A percentile compares a stretch with the other conserved stretches of the same genome.
Evolutionary conservation across 1,140 invertebrate species (phyloP).

Genomic region (Berghia stephanieae): DNA sequence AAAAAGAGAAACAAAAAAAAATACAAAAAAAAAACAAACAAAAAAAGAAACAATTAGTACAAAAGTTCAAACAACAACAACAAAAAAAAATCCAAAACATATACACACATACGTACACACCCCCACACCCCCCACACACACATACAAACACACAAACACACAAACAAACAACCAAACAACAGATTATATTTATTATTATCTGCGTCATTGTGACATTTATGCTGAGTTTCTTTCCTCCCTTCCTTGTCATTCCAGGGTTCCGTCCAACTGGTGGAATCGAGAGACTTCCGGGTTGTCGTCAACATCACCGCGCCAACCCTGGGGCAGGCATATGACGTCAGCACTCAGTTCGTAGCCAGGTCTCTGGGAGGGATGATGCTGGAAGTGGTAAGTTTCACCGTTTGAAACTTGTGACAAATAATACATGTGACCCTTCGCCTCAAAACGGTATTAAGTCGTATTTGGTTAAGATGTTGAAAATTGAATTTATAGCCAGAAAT

Average conservation of each 20-base stretch:
- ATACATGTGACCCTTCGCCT: no score
- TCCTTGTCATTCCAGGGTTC: constrained; percentile 41
- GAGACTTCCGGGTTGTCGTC: constrained; percentile 50
- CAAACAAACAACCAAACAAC: neutral
- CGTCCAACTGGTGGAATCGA: constrained; percentile 47
- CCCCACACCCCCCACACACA: no score
- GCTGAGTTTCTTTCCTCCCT: neutral
- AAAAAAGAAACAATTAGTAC: no score
- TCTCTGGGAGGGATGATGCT: constrained; percentile 45
- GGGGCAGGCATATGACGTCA: constrained; percentile 47
- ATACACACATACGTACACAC: no score
- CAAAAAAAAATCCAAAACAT: no score
- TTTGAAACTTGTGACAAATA: neutral
- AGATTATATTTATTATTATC: neutral
- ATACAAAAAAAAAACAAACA: no score
- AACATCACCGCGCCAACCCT: constrained; percentile 50
- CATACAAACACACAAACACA: neutral
- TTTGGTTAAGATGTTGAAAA: no score
- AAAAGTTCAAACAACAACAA: neutral
- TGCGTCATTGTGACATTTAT: neutral
- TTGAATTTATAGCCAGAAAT: no score
- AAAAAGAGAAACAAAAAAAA: no score
- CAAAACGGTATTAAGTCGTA: no score
- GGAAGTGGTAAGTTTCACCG: constrained; percentile 46
- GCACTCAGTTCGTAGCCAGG: constrained; percentile 39